These are phyloP conservation scores for Dromiciops gliroides DNA, from an alignment of 2,113 vertebrate species.

Conservation along the genomic window DNA sequence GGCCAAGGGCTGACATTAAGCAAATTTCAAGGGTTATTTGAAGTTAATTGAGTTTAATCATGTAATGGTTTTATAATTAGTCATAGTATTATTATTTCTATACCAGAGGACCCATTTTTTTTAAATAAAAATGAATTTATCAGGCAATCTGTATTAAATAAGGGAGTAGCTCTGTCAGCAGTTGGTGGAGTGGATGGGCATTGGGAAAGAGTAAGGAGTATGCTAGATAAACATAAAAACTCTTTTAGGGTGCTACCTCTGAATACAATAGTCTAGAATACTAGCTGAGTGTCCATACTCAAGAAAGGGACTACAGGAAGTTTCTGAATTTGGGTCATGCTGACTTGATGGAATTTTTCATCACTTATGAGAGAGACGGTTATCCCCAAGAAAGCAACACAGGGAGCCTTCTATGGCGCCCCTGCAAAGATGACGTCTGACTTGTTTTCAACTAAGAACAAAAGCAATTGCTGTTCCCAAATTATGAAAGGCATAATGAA, in stretches of 20 bases:
- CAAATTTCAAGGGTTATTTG: conserved; percentile 85
- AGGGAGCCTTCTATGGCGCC: conserved; percentile 58
- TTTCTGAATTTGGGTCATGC: background rate
- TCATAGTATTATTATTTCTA: conserved; percentile 77
- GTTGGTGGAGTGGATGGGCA: background rate
- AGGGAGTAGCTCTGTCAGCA: conserved; percentile 6
- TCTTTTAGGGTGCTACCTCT: background rate
- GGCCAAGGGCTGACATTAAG: conserved; percentile 84
- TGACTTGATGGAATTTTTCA: conserved; percentile 6
- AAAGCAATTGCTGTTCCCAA: conserved; percentile 50
- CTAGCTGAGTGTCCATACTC: background rate
- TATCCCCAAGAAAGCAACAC: conserved; percentile 14
- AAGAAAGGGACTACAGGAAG: background rate
- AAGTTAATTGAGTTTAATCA: conserved; percentile 88
- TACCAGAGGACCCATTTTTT: conserved; percentile 70
- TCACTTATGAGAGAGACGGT: conserved; percentile 13
- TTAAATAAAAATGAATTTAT: conserved; percentile 6
- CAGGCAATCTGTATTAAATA: conserved; percentile 56
- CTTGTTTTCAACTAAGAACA: conserved; percentile 28
- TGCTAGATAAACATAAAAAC: conserved; percentile 27
- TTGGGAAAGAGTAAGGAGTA: background rate
- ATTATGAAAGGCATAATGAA: background rate
- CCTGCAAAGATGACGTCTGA: conserved; percentile 63
- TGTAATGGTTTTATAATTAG: conserved; percentile 84
- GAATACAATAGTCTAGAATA: background rate